These are phyloP conservation scores for Thereva unica DNA, from an alignment of 2,888 invertebrate genomes.

Conservation along the genomic window DNA sequence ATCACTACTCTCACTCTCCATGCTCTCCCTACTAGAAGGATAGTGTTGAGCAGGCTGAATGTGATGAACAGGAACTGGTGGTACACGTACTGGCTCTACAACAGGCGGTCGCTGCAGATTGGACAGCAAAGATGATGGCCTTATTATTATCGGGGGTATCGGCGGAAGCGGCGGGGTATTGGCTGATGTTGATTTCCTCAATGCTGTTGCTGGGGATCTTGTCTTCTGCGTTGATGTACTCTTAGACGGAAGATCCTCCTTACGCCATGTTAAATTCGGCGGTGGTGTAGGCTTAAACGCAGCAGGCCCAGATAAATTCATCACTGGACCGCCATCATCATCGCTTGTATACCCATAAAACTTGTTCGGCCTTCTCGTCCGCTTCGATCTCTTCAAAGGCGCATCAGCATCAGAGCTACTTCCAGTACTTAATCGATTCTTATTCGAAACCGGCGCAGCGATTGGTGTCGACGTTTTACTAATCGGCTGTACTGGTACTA, in stretches of 20 bases:
- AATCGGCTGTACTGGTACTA: neutral
- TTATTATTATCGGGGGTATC: constrained; percentile 58
- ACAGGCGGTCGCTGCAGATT: constrained; percentile 41
- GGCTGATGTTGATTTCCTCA: constrained; percentile 9
- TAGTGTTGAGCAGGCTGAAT: constrained; percentile 43
- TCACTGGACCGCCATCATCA: constrained; percentile 66
- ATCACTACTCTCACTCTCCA: constrained; percentile 57
- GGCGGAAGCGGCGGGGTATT: constrained; percentile 58
- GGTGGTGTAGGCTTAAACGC: constrained; percentile 63
- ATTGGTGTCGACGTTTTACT: constrained; percentile 34
- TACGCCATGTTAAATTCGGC: constrained; percentile 73
- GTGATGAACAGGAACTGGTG: constrained; percentile 45
- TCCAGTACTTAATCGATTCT: constrained; percentile 49
- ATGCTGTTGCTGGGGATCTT: neutral
- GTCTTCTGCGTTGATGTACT: constrained; percentile 18
- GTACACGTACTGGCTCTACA: constrained; percentile 45
- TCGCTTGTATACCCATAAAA: constrained; percentile 89
- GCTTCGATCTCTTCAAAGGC: constrained; percentile 71
- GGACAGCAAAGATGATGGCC: constrained; percentile 46
- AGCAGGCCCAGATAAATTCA: constrained; percentile 52
- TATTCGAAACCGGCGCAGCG: constrained; percentile 42
- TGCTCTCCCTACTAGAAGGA: constrained; percentile 44
- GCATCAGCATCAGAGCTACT: constrained; percentile 64
- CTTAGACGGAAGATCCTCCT: constrained; percentile 66
- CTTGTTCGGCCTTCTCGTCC: constrained; percentile 79